Evolutionary conservation across 1,140 invertebrate species (phyloP).

Genomic region (Drosophila sp.): DNA sequence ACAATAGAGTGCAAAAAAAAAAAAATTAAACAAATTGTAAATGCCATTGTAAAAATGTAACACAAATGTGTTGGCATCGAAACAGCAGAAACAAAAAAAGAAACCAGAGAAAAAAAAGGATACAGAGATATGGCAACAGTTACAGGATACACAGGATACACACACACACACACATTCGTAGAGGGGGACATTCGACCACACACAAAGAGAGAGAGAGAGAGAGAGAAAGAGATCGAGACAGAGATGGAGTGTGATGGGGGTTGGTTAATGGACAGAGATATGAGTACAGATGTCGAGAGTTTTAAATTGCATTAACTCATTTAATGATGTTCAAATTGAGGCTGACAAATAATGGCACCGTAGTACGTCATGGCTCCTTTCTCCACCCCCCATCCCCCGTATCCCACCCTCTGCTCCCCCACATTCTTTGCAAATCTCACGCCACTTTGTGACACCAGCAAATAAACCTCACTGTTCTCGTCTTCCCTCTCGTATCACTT

Average conservation of each 20-base stretch:
- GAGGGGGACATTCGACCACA: constrained; percentile 2
- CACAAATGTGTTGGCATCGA: constrained; percentile 24
- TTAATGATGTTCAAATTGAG: constrained; percentile 77
- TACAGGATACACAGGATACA: constrained; percentile 33
- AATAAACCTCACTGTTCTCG: constrained; percentile 20
- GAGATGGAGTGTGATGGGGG: background rate
- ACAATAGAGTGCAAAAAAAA: constrained; percentile 34
- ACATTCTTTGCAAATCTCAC: constrained; percentile 14
- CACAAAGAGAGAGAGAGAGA: background rate
- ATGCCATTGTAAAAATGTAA: constrained; percentile 58
- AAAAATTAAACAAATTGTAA: constrained; percentile 39
- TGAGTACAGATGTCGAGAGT: constrained; percentile 70
- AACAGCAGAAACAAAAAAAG: background rate
- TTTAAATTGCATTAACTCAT: constrained; percentile 80
- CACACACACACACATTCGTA: background rate
- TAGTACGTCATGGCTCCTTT: constrained; percentile 48
- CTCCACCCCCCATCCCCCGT: constrained; percentile 30
- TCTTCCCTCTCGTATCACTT: constrained; percentile 56
- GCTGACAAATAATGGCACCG: constrained; percentile 50
- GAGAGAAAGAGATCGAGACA: background rate
- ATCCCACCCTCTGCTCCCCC: constrained; percentile 1
- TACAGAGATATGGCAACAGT: constrained; percentile 25
- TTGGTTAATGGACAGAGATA: constrained; percentile 34
- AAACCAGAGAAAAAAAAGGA: constrained; percentile 17
- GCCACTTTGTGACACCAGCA: constrained; percentile 43